Evolutionary conservation across 2,888 invertebrate genomes (phyloP).

Genomic region (Aporophyla nigra): DNA sequence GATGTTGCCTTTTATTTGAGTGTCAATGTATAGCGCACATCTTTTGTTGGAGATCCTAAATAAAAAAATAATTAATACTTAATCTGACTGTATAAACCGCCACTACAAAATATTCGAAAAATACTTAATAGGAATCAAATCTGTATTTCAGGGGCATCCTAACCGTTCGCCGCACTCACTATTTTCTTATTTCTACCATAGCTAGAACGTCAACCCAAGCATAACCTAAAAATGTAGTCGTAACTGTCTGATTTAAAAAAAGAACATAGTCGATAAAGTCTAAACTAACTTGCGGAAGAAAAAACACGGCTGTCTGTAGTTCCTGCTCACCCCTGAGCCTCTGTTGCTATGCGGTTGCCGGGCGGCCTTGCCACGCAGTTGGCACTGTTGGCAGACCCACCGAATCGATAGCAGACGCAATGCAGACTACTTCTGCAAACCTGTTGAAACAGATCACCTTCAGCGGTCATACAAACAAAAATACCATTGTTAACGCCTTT

Average conservation of each 20-base stretch:
- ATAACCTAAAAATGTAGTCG: background rate
- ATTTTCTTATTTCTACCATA: too few relatives aligned
- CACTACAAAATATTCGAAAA: too few relatives aligned
- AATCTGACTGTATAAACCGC: too few relatives aligned
- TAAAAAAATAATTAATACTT: too few relatives aligned
- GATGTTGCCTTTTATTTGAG: too few relatives aligned
- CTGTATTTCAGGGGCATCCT: background rate
- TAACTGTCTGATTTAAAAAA: background rate
- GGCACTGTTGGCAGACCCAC: conserved; percentile 60
- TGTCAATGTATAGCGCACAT: too few relatives aligned
- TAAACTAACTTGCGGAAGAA: background rate
- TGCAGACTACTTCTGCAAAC: conserved; percentile 62
- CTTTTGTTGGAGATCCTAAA: too few relatives aligned
- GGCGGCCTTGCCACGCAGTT: conserved; percentile 25
- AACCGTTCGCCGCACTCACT: background rate
- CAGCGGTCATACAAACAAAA: background rate
- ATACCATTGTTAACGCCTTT: too few relatives aligned
- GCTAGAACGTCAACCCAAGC: background rate
- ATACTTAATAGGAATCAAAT: background rate
- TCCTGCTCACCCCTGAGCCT: background rate
- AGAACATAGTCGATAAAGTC: background rate
- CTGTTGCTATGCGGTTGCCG: conserved; percentile 5
- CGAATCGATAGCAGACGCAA: conserved; percentile 70
- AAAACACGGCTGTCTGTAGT: conserved; percentile 6
- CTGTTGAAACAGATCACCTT: conserved; percentile 3